Evolutionary conservation across 2,113 vertebrate species (phyloP).

Genomic region (Oryzias curvinotus): DNA sequence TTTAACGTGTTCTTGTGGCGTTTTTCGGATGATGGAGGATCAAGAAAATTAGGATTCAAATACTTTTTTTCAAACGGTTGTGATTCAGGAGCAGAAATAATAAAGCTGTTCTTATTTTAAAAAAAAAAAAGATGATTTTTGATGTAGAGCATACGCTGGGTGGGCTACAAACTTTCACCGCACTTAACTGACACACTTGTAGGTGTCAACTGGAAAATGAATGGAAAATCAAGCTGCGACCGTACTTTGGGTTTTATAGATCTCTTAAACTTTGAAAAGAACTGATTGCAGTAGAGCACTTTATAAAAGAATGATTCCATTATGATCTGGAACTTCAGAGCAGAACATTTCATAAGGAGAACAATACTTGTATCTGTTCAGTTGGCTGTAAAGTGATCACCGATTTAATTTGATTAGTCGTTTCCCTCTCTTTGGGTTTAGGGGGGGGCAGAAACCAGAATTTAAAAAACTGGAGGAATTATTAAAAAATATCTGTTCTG

Average conservation of each 20-base stretch:
- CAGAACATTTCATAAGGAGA: background rate
- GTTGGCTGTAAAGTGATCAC: background rate
- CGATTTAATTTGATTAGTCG: background rate
- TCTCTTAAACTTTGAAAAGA: slow-evolving; percentile 10
- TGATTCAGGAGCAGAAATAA: no score
- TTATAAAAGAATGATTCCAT: slow-evolving; percentile 29
- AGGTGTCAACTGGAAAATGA: slow-evolving; percentile 28
- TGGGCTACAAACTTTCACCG: background rate
- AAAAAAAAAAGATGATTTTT: no score
- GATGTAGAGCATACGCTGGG: no score
- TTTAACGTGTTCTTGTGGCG: no score
- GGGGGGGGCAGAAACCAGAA: no score
- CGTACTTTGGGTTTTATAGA: slow-evolving; percentile 9
- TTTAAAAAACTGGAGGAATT: no score
- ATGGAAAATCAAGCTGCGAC: slow-evolving; percentile 29
- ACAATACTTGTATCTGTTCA: background rate
- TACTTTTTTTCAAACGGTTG: no score
- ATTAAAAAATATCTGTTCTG: no score
- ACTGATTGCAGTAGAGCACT: slow-evolving; percentile 27
- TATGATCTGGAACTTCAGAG: slow-evolving; percentile 20
- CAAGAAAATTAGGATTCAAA: no score
- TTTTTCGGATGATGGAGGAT: no score
- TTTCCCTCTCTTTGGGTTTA: no score
- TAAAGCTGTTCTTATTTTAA: no score
- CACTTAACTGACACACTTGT: slow-evolving; percentile 29